phyloP scores from a whole-genome alignment of 2,797 vertebrate genomes.

The Anolis apletophallus region DNA sequence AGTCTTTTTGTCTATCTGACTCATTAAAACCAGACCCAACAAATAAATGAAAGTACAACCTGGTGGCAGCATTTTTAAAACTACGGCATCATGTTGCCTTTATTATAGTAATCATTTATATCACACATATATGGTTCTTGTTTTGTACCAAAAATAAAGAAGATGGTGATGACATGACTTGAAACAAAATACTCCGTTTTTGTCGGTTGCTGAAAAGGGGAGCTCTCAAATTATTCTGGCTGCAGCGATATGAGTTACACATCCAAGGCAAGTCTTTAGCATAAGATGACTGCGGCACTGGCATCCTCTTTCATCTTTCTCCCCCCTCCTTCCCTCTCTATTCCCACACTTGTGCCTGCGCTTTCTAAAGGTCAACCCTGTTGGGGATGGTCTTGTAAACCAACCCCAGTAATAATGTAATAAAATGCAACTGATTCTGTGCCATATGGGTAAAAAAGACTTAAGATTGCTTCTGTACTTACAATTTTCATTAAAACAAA shows the following conservation, averaged over 20 bases:
- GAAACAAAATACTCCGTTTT: constrained; percentile 63
- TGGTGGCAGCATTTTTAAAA: constrained; percentile 48
- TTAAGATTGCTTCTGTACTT: constrained; percentile 16
- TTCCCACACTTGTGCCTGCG: constrained; percentile 53
- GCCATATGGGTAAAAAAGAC: neutral
- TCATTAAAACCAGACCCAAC: constrained; percentile 53
- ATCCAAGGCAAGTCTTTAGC: constrained; percentile 60
- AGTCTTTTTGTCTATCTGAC: neutral
- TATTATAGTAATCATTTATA: constrained; percentile 21
- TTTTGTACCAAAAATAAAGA: constrained; percentile 42
- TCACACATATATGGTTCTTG: constrained; percentile 38
- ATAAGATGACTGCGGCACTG: constrained; percentile 50
- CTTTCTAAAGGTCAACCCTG: constrained; percentile 80
- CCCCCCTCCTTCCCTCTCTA: constrained; percentile 32
- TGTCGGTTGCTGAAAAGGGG: constrained; percentile 59
- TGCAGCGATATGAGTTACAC: constrained; percentile 62
- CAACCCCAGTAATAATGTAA: constrained; percentile 36
- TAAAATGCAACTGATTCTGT: constrained; percentile 42
- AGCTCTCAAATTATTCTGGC: constrained; percentile 69
- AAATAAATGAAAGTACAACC: constrained; percentile 32
- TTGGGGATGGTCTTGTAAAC: constrained; percentile 76
- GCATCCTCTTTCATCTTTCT: constrained; percentile 78
- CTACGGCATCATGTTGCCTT: constrained; percentile 17
- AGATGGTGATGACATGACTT: constrained; percentile 20
- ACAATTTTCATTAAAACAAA: constrained; percentile 43